Base-by-base conservation (phyloP, 2,113 vertebrate genomes). In the Junco hyemalis region DNA sequence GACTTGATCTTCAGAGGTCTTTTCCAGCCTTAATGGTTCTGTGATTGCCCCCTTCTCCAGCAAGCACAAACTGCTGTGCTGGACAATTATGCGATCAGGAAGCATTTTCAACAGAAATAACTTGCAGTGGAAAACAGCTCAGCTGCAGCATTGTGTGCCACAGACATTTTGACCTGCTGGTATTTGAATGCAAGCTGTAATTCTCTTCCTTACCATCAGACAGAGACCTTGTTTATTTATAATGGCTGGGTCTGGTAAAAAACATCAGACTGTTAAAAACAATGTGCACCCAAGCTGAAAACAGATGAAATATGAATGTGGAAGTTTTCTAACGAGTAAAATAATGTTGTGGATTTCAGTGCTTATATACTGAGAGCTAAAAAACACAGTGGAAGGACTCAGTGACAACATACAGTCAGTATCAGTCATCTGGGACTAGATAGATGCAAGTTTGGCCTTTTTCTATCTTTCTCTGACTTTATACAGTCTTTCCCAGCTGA, bases 91-190 rank as follows among this genome's bases (percentile, higher is more conserved):
- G 29, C 36, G 59, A 65, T 77, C 72, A 73, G 45, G n/a, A 65
- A 60, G 31, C 9, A 48, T 89, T 92, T 92, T 60, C 29, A 54
- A 5, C 14, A 84, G 40, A n/a, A 91, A 54, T 59, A n/a, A 36
- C 16, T 20, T 82, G 42, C 70, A 66, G 24, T 70, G 48, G 47
- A 45, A 88, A 86, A 8, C 33, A 89, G 36, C 36, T 86, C 80
- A 48, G 38, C 20, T 87, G 70, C 42, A 11, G 33, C 61, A 25
- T 3, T 68, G 47, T 85, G 88, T 91, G 33, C 44, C 72, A 68
- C 64, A 74, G 71, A 81, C 45, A 53, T 48, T 94, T 14, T 86
- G 92, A 94, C 74, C 74, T 92, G 45, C 53, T 96, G 86, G 45
- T 59, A 82, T 90, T 81, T 95, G 68, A 81, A 88, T 86, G 36